Evolutionary conservation across 2,888 invertebrate genomes (phyloP), one percentile per base, ranked within the genome.

Genomic region (Tortrix viridana): DNA sequence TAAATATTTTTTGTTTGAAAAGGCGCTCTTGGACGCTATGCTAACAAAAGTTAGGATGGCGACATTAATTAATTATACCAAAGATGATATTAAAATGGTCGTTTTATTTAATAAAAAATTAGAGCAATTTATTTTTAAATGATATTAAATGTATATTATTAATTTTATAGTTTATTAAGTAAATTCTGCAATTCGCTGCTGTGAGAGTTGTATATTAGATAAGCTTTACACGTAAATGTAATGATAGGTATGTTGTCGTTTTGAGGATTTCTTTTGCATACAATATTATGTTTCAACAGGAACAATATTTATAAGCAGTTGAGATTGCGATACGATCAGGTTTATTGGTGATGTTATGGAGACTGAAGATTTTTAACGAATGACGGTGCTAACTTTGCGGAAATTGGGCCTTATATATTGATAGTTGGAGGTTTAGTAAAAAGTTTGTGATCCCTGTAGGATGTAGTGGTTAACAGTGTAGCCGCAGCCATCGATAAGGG

Each of bases 61-160:
- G 71, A 69, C 65, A 70, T 69, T 75, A 77, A 77, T 81, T 79
- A 75, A 74, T 76, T 71, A 85, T 85, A 88, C 89, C 89, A 90
- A 90, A 90, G 89, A 89, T 86, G 86, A 86, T 88, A 87, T 88
- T 87, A 82, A 80, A 80, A 76, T 75, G 74, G 72, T 79, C 71
- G 73, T 80, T 76, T 75, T 77, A 69, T 74, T 76, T 75, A 78
- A 69, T 74, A 53, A 53, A 54, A 59, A 59, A 48, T 75, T 66
- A 77, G 72, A 77, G 68, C 77, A 78, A 79, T 71, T 74, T 76
- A 76, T 72, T 74, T 69, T 75, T 75, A 74, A 57, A 57, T 71
- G 71, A 70, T 70, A 69, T 68, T 73, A 69, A 71, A 70, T 72
- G 66, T 72, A 67, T 66, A 64, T 66, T 73, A 68, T 66, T 70